A percentile compares a stretch with the other conserved stretches of the same genome.
phyloP scores from a whole-genome alignment of 2,113 vertebrate species.

The Ophiodon elongatus region DNA sequence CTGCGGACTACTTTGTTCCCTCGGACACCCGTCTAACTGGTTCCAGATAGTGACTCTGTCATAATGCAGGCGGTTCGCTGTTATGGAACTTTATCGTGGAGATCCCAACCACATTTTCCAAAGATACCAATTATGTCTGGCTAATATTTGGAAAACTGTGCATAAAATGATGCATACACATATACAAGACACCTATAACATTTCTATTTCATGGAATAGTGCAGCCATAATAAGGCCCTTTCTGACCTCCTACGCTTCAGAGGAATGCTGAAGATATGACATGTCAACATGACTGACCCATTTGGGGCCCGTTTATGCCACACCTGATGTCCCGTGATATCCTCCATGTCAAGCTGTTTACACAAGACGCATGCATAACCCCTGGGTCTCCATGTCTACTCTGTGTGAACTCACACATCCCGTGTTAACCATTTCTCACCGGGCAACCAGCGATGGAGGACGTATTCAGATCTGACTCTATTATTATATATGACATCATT shows the following conservation, averaged over 20 bases:
- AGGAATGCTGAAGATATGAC: not conserved
- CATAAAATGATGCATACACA: not conserved
- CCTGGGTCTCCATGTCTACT: not conserved
- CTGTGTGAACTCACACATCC: not conserved
- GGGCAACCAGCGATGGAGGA: not conserved
- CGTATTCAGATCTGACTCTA: not conserved
- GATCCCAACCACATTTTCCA: not conserved
- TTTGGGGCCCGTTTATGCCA: not conserved
- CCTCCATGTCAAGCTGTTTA: conserved; percentile 25
- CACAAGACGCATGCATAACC: not conserved
- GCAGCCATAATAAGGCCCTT: not conserved
- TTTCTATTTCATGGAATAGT: not conserved
- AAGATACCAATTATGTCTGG: not conserved
- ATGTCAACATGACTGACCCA: not conserved
- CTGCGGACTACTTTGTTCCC: not conserved
- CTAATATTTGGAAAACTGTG: not conserved
- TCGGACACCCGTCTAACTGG: not conserved
- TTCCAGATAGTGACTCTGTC: not conserved
- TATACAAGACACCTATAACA: not conserved
- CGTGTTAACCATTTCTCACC: not conserved
- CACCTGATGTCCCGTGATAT: not conserved
- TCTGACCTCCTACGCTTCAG: not conserved
- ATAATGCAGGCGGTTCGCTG: not conserved
- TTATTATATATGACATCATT: not conserved
- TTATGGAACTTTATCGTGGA: not conserved